Percentiles rank a stretch among this genome's conserved stretches.
Conservation (phyloP, 2,888 invertebrate species). For the Camptogramma bilineatum region DNA sequence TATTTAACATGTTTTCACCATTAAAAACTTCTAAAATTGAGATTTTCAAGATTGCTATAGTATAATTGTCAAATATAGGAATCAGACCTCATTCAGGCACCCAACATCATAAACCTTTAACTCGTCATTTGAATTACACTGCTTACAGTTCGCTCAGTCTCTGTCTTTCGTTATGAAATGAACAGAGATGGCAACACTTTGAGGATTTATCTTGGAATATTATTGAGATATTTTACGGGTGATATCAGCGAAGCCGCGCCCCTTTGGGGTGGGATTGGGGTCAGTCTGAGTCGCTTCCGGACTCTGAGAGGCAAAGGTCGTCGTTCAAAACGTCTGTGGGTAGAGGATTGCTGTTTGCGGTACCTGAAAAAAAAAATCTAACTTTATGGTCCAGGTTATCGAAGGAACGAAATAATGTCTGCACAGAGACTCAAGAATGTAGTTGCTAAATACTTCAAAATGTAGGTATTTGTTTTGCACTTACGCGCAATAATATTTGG, state of each 20-base stretch:
- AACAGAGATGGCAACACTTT: background rate
- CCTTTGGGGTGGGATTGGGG: slow-evolving; percentile 51
- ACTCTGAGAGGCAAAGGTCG: slow-evolving; percentile 94
- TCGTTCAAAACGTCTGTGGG: slow-evolving; percentile 90
- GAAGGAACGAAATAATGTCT: too few species aligned
- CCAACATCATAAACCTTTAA: background rate
- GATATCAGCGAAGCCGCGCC: slow-evolving; percentile 25
- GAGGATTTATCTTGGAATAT: background rate
- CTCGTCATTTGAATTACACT: background rate
- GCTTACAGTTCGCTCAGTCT: background rate
- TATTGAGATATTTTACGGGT: background rate
- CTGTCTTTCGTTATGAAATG: background rate
- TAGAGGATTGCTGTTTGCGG: slow-evolving; percentile 64
- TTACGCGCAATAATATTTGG: too few species aligned
- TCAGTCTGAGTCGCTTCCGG: slow-evolving; percentile 92
- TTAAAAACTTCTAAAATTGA: background rate
- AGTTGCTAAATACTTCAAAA: too few species aligned
- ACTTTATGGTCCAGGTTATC: background rate
- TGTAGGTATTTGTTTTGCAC: too few species aligned
- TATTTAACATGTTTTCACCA: background rate
- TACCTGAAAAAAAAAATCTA: slow-evolving; percentile 52
- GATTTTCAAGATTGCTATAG: background rate
- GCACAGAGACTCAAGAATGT: too few species aligned
- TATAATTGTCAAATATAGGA: background rate
- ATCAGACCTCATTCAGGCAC: background rate